Evolutionary conservation across 2,797 vertebrate species (phyloP), one percentile per base, ranked within the genome.

Genomic region (Adrianichthys oophorus): DNA sequence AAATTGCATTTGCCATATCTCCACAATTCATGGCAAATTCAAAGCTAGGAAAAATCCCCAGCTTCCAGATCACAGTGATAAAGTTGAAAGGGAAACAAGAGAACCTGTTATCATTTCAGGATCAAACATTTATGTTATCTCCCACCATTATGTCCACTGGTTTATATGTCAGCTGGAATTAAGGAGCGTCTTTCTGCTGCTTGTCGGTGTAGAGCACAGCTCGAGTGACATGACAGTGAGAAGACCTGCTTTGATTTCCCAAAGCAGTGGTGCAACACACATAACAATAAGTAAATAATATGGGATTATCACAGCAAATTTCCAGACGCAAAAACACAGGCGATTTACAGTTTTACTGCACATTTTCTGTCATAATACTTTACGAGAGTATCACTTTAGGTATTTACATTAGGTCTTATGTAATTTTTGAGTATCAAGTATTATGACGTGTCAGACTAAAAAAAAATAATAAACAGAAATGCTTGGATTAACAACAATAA

Each of bases 51-150:
- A 18, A 56, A 54, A 62, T 17, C 54, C 55, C 4, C 56, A 24
- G 44, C 52, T 50, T 42, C 4, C 4, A 7, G 53, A 46, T 76
- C 7, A 51, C 57, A 3, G 17, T 32, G 49, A 59, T 62, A 24
- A 50, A 49, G 52, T 62, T 75, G 19, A 78, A 76, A 84, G 43
- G 45, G 56, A 68, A 69, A 14, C 32, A 37, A 42, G 23, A 32
- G 41, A 48, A 59, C 64, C 1, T 41, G 52, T 18, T 50, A 46
- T 51, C 44, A 41, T 40, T 37, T 62, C 29, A 24, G 18, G 53
- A 32, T 69, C 26, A 56, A 41, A 67, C 24, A 62, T 72, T 18
- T 0, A 0, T 37, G 32, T 26, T 37, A 57, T 72, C 64, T 51
- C 43, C 60, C 61, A 5, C 53, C 37, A 29, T 65, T 29, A 29